Conservation (phyloP, 2,113 vertebrate species). For the Onychostoma macrolepis region DNA sequence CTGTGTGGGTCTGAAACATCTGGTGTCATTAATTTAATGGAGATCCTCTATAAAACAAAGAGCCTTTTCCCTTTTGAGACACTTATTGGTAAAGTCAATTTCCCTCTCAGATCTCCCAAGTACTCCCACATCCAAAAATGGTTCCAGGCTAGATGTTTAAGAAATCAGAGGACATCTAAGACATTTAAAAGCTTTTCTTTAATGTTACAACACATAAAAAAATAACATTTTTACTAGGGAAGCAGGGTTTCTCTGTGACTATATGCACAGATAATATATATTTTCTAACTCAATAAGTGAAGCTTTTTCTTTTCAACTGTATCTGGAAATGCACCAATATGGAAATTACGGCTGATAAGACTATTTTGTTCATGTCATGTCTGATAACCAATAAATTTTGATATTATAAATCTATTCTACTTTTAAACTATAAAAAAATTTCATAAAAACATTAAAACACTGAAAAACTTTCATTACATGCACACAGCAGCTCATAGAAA, state of each 20-base stretch:
- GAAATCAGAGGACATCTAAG: slow-evolving; percentile 6
- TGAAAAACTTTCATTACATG: not conserved
- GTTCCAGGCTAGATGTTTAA: slow-evolving; percentile 25
- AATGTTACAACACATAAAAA: not conserved
- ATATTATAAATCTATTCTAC: not conserved
- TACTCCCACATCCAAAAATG: slow-evolving; percentile 30
- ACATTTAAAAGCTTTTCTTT: slow-evolving; percentile 25
- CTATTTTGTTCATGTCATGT: not conserved
- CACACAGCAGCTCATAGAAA: not conserved
- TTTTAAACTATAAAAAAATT: not conserved
- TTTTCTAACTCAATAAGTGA: not conserved
- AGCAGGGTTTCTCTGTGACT: not conserved
- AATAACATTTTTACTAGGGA: not conserved
- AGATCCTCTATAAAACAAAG: slow-evolving; percentile 37
- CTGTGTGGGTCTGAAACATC: slow-evolving; percentile 47
- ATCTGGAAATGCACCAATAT: not conserved
- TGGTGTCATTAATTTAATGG: slow-evolving; percentile 39
- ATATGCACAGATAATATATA: not conserved
- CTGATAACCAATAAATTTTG: not conserved
- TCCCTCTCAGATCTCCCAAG: slow-evolving; percentile 22
- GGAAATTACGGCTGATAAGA: not conserved
- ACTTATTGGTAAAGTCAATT: slow-evolving; percentile 30
- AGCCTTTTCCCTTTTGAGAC: slow-evolving; percentile 25
- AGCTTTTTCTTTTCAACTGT: not conserved
- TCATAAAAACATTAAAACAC: not conserved